Base-by-base conservation (phyloP, 37 sponge, comb jelly and placozoan genomes). In the Theonella swinhoei region DNA sequence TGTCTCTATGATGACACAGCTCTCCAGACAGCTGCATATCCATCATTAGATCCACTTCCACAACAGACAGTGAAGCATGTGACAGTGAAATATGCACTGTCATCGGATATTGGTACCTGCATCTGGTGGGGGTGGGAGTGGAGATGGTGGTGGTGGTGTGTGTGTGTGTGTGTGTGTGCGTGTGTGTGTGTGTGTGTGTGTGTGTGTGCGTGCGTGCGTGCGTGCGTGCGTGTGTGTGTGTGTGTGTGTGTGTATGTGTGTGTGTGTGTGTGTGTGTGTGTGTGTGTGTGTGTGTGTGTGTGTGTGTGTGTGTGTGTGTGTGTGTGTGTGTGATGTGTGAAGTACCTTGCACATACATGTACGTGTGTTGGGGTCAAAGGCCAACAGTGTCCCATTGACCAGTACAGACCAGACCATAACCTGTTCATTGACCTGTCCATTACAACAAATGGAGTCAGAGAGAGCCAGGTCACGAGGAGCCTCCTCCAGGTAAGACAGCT, bases 321-420 rank as follows among this genome's bases (percentile, higher is more conserved):
- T n/a, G n/a, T n/a, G n/a, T n/a, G n/a, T n/a, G n/a, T n/a, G n/a
- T n/a, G n/a, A n/a, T n/a, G n/a, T n/a, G n/a, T n/a, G n/a, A n/a
- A n/a, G n/a, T n/a, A 93, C 94, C 78, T 74, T 93, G 20, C 37
- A 31, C 9, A 74, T 40, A 25, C 87, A 38, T 5, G 81, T 86
- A 26, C 90, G 85, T 28, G 83, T 88, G 41, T 78, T 80, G n/a
- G 94, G 89, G 66, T 93, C 83, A 72, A 77, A 89, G 3, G 90
- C 90, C 31, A 93, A 33, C 68, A 93, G 75, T 0, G 75, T 62
- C 4, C 89, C 85, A 58, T 88, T 81, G 11, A 89, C 33, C 5
- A 93, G 90, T 37, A 93, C 71, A 3, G 80, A 43, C 94, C 94
- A 93, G 40, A 93, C 94, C n/a, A n/a, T n/a, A n/a, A n/a, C n/a